Percentiles rank a stretch among this genome's conserved stretches.
These are phyloP conservation scores for Geotrypetes seraphini DNA, from an alignment of 2,797 vertebrate genomes.

Conservation along the genomic window DNA sequence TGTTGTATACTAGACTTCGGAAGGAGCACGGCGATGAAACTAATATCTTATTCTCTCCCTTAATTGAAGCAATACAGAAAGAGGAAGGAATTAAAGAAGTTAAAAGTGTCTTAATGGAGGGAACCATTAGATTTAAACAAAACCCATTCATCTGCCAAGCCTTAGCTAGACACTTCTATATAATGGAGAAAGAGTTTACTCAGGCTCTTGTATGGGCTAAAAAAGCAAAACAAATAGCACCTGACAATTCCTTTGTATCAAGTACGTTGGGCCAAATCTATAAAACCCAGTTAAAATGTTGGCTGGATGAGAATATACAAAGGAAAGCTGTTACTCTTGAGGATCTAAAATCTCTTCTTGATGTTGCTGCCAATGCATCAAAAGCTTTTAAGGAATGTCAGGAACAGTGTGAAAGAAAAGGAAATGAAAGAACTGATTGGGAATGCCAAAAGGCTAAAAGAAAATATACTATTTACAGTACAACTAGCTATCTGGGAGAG, in stretches of 20 bases:
- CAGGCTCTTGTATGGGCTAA: conserved; percentile 52
- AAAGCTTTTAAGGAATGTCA: conserved; percentile 57
- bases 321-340: conserved; percentile 12
- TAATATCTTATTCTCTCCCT: conserved; percentile 53
- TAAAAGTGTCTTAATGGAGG: conserved; percentile 46
- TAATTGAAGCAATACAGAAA: conserved; percentile 47
- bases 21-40: conserved; percentile 49
- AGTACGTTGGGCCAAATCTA: conserved; percentile 64
- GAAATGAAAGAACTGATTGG: conserved; percentile 17
- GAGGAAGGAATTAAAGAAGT: conserved; percentile 38
- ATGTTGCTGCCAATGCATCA: conserved; percentile 42
- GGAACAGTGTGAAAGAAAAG: conserved; percentile 36
- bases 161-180: conserved; percentile 60
- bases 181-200: conserved; percentile 46
- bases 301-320: conserved; percentile 24
- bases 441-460: conserved; percentile 26
- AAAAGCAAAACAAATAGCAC: conserved; percentile 43
- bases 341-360: conserved; percentile 31
- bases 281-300: conserved; percentile 52
- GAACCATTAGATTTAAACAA: conserved; percentile 40
- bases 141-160: conserved; percentile 62
- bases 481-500: conserved; percentile 50
- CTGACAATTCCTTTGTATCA: conserved; percentile 48
- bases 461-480: conserved; percentile 45
- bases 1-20: conserved; percentile 56